A percentile compares a stretch with the other conserved stretches of the same genome.
Conservation (phyloP, 2,888 invertebrate species). For the Drosophila mercatorum region DNA sequence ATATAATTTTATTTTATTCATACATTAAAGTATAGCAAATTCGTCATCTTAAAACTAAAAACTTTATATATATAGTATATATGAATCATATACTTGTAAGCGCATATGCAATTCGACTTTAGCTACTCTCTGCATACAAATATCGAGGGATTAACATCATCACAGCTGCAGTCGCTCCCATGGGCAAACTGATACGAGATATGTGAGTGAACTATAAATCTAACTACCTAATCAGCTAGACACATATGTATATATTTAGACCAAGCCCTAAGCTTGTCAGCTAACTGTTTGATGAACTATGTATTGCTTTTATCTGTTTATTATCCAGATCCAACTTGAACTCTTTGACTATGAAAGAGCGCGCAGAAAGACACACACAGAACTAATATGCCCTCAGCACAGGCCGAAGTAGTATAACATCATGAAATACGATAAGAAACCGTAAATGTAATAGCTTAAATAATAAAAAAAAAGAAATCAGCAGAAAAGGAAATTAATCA, state of each 20-base stretch:
- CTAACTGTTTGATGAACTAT: background rate
- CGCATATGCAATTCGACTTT: background rate
- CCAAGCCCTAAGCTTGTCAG: background rate
- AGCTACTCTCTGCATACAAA: slow-evolving; percentile 19
- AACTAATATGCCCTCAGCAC: too few relatives aligned
- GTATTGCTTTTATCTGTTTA: too few relatives aligned
- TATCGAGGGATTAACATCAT: background rate
- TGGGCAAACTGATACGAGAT: slow-evolving; percentile 1
- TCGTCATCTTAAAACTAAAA: background rate
- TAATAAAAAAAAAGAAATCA: background rate
- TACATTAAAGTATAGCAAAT: background rate
- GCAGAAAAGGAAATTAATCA: background rate
- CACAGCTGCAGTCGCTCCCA: slow-evolving; percentile 12
- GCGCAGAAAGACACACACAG: too few relatives aligned
- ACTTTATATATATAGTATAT: background rate
- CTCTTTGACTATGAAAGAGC: too few relatives aligned
- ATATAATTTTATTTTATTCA: too few relatives aligned
- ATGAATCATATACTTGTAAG: background rate
- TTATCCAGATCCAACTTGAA: too few relatives aligned
- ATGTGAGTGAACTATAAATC: background rate
- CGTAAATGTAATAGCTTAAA: background rate
- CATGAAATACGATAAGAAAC: background rate
- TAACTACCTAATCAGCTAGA: background rate
- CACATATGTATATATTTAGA: background rate
- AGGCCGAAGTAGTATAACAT: too few relatives aligned